phyloP scores from a whole-genome alignment of 2,797 vertebrate genomes.

The Streptopelia turtur region DNA sequence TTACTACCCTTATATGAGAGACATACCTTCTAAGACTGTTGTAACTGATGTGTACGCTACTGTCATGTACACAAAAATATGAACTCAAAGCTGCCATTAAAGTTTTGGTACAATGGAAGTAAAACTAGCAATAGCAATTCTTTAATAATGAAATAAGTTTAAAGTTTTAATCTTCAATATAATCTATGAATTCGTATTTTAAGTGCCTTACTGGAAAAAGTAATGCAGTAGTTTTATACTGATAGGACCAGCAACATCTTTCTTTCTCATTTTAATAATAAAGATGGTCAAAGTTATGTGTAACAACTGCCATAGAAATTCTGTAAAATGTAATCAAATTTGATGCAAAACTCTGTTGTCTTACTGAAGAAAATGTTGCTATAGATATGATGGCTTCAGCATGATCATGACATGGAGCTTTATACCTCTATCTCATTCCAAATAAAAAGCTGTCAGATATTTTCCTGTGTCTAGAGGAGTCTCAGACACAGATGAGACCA shows the following conservation, averaged over 20 bases:
- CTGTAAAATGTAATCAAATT: conserved; percentile 28
- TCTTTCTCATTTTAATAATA: neutral
- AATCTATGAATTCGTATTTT: neutral
- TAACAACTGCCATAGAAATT: neutral
- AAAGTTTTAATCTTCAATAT: neutral
- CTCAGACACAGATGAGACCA: conserved; percentile 30
- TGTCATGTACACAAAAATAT: neutral
- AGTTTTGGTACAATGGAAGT: neutral
- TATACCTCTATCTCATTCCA: conserved; percentile 9
- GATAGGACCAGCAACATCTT: neutral
- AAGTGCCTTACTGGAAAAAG: neutral
- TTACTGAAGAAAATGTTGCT: conserved; percentile 20
- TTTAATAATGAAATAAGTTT: neutral
- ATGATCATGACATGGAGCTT: neutral
- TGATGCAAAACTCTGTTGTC: neutral
- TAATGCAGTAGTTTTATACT: neutral
- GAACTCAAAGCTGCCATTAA: neutral
- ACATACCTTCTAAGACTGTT: neutral
- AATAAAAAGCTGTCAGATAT: conserved; percentile 7
- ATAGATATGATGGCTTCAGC: conserved; percentile 15
- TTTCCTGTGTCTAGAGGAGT: conserved; percentile 7
- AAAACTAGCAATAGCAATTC: neutral
- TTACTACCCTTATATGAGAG: neutral
- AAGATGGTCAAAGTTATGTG: neutral
- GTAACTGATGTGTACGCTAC: neutral